Conservation (phyloP, 2,113 vertebrate species). For the Arenaria interpres region DNA sequence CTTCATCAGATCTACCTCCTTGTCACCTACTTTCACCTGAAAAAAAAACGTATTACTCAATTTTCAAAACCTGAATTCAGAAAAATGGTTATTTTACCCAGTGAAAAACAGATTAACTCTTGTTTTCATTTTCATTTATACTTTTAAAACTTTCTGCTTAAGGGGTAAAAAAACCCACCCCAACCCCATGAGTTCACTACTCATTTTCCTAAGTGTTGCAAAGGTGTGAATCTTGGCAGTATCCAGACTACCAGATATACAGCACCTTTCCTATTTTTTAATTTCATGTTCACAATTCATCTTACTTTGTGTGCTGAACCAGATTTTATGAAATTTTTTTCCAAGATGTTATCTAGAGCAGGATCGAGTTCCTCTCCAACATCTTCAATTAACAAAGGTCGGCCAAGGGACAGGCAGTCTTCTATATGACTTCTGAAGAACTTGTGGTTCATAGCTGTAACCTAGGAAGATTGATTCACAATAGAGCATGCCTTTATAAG, state of each 20-base stretch:
- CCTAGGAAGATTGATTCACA: conserved; percentile 59
- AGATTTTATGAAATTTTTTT: conserved; percentile 88
- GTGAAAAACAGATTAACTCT: neutral
- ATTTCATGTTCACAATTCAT: neutral
- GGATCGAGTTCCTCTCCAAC: conserved; percentile 87
- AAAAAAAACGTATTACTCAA: neutral
- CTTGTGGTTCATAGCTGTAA: conserved; percentile 84
- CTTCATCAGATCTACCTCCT: conserved; percentile 81
- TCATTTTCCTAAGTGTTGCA: neutral
- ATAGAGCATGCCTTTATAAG: neutral
- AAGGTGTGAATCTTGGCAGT: neutral
- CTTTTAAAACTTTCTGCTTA: neutral
- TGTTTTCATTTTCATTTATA: neutral
- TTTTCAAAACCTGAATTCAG: neutral
- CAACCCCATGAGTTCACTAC: neutral
- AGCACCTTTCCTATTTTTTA: neutral
- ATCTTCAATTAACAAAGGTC: conserved; percentile 84
- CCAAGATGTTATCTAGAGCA: conserved; percentile 83
- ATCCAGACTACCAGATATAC: neutral
- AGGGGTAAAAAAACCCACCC: neutral
- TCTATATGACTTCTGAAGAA: conserved; percentile 84
- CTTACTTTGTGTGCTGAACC: conserved; percentile 83
- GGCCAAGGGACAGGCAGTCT: conserved; percentile 81
- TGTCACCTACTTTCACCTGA: conserved; percentile 86
- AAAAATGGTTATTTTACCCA: neutral